These are phyloP conservation scores for Tenebrio molitor DNA, from an alignment of 1,140 invertebrate species.

Conservation along the genomic window DNA sequence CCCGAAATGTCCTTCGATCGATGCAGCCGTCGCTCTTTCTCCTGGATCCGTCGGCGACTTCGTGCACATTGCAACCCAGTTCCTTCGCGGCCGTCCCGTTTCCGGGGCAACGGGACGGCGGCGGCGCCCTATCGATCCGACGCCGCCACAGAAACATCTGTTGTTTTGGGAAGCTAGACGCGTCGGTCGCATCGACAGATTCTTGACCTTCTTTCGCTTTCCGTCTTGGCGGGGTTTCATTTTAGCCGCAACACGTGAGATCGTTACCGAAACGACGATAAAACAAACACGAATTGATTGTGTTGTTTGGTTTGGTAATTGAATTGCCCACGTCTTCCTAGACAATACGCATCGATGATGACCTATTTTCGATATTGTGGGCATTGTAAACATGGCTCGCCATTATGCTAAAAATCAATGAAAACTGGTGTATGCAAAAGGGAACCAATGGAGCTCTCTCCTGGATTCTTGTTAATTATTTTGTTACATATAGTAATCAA, in stretches of 20 bases:
- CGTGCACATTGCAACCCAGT: conserved; percentile 9
- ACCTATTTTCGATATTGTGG: conserved; percentile 17
- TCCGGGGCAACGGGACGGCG: conserved; percentile 39
- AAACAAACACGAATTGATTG: background rate
- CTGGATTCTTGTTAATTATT: no score
- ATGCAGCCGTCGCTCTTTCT: background rate
- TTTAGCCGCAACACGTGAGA: conserved; percentile 8
- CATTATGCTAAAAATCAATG: no score
- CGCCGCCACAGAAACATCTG: conserved; percentile 37
- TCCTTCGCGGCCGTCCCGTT: conserved; percentile 12
- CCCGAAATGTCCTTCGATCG: background rate
- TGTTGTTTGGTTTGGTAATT: background rate
- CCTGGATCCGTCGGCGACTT: background rate
- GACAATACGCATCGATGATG: background rate
- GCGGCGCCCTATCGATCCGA: conserved; percentile 31
- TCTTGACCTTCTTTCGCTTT: conserved; percentile 45
- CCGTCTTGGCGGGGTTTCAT: background rate
- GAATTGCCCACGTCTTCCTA: background rate
- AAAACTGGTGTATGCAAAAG: no score
- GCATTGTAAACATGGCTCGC: background rate
- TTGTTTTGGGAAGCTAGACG: conserved; percentile 8
- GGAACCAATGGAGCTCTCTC: no score
- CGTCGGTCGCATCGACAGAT: conserved; percentile 12
- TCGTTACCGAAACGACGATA: conserved; percentile 6
- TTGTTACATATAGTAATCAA: no score